Percentiles rank a stretch among this genome's conserved stretches.
These are phyloP conservation scores for Opisthograptis luteolata DNA, from an alignment of 2,888 invertebrate species.

Conservation along the genomic window DNA sequence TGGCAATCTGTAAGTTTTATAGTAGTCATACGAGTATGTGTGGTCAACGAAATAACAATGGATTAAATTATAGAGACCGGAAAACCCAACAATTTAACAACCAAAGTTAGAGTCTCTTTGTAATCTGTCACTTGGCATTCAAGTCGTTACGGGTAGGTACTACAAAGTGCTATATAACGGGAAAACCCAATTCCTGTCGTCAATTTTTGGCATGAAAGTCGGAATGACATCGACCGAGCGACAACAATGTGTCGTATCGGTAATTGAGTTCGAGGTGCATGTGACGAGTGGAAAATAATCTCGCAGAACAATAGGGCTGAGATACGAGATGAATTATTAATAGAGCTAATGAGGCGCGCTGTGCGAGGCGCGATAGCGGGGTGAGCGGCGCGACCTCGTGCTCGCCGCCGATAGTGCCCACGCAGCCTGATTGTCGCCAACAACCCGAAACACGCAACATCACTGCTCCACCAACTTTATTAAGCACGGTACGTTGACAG, in stretches of 20 bases:
- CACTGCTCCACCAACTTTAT: constrained; percentile 33
- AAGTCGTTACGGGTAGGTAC: constrained; percentile 26
- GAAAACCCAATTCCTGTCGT: constrained; percentile 29
- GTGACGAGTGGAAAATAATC: constrained; percentile 68
- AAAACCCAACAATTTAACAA: constrained; percentile 10
- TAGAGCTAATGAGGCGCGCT: constrained; percentile 75
- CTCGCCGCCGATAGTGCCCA: constrained; percentile 78
- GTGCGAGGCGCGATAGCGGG: constrained; percentile 69
- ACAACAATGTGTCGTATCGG: constrained; percentile 29
- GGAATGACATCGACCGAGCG: not conserved
- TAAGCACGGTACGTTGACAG: too few relatives aligned
- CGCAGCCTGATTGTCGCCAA: constrained; percentile 83
- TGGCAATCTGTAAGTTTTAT: too few relatives aligned
- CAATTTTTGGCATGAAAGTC: constrained; percentile 24
- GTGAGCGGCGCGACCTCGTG: constrained; percentile 80
- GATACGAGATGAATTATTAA: constrained; percentile 80
- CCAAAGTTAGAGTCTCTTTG: constrained; percentile 18
- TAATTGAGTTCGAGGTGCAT: constrained; percentile 44
- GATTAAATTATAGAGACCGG: constrained; percentile 1
- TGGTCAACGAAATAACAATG: too few relatives aligned
- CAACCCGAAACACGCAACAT: constrained; percentile 54
- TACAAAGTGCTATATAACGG: constrained; percentile 17
- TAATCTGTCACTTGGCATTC: constrained; percentile 26
- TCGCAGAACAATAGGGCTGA: constrained; percentile 72
- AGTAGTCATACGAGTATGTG: too few relatives aligned